phyloP scores from a whole-genome alignment of 2,113 vertebrate species.

The Axis porcinus region DNA sequence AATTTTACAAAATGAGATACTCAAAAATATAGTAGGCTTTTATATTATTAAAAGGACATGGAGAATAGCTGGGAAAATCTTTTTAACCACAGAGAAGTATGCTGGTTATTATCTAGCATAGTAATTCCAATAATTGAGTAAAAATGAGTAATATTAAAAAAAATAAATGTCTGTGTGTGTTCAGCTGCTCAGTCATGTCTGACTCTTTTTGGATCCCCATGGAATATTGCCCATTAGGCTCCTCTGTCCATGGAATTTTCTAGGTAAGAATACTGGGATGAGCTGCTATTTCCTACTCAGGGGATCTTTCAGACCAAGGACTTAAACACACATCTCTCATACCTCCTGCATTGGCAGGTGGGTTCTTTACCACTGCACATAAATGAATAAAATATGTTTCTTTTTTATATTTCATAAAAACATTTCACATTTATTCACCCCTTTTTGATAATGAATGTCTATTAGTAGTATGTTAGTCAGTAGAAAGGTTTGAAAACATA shows the following conservation, averaged over 20 bases:
- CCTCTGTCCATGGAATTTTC: background rate
- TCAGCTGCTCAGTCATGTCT: background rate
- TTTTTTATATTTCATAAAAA: background rate
- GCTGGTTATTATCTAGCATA: background rate
- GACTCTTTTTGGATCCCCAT: background rate
- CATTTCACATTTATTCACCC: background rate
- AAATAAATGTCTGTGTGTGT: background rate
- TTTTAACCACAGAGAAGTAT: background rate
- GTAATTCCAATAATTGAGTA: background rate
- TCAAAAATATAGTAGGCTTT: background rate
- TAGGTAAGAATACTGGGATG: background rate
- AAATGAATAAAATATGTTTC: background rate
- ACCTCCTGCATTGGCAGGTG: background rate
- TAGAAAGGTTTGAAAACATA: background rate
- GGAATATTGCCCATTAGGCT: background rate
- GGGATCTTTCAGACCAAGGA: background rate
- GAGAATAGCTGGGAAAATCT: background rate
- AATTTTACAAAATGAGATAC: background rate
- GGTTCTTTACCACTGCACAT: background rate
- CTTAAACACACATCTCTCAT: background rate
- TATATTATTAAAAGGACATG: background rate
- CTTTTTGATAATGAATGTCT: background rate
- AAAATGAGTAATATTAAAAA: background rate
- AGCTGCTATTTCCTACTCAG: background rate
- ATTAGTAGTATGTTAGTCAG: background rate